phyloP scores from a whole-genome alignment of 2,888 invertebrate species.

The Oscheius myriophilus region DNA sequence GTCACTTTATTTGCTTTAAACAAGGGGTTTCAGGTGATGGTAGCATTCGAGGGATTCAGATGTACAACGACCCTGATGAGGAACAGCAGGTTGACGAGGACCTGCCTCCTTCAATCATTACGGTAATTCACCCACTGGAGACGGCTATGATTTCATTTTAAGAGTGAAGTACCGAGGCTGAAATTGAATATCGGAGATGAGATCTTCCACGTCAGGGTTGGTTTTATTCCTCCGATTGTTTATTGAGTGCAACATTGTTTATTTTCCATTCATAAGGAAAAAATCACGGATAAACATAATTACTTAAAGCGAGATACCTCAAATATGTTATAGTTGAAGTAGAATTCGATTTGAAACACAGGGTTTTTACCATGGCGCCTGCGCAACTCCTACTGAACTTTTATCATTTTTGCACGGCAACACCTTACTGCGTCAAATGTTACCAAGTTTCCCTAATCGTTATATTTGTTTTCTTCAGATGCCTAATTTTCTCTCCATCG shows the following conservation, averaged over 20 bases:
- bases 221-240: not conserved
- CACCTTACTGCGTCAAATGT: no score
- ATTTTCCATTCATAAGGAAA: no score
- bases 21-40: constrained; percentile 28
- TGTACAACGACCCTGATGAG: constrained; percentile 42
- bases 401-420: no score
- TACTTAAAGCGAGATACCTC: no score
- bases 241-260: constrained; percentile 16
- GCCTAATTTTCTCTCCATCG: constrained; percentile 82
- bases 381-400: no score
- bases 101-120: constrained; percentile 12
- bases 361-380: no score
- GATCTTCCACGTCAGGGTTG: not conserved
- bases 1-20: not conserved
- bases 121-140: not conserved
- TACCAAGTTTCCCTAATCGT: constrained; percentile 7
- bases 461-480: constrained; percentile 5
- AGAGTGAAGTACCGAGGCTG: constrained; percentile 13
- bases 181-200: constrained; percentile 10
- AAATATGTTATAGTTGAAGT: no score
- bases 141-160: not conserved
- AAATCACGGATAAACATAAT: no score
- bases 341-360: no score
- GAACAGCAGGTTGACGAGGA: constrained; percentile 38
- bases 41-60: constrained; percentile 40